Base-by-base conservation (phyloP, 2,888 invertebrate species). In the Cepaea hortensis region DNA sequence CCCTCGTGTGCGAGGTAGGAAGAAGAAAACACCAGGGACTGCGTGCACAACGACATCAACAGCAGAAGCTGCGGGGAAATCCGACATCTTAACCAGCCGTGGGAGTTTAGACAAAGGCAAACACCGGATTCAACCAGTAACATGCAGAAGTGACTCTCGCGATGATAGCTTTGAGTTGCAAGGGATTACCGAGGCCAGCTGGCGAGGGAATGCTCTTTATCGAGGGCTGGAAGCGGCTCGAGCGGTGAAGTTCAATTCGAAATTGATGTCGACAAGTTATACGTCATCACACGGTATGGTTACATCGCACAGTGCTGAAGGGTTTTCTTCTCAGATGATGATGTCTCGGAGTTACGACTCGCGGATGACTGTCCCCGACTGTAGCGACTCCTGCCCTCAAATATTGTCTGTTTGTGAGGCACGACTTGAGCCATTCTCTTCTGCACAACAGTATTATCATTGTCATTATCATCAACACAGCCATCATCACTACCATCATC, bases 1-100 rank as follows among this genome's bases (percentile, higher is more conserved):
- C 62, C 92, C 92, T 1, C 90, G 91, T 68, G 90, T 92, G 11
- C 89, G 91, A 77, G 90, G 88, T 75, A 91, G 89, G 83, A 92
- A 92, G 89, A 92, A 92, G 87, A 91, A 93, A 90, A 87, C 73
- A 89, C 88, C 55, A 83, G 65, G 65, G 20, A 35, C 62, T 15
- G 61, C 84, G 20, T 13, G 48, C 11, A 9, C 87, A 61, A 18
- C 73, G 5, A 3, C 72, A 5, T n/a, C 79, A 2, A 9, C n/a
- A 48, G 48, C 50, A 46, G 80, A 61, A 11, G 18, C 70, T 46
- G 48, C 62, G 1, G 73, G 75, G 0, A 68, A 35, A 23, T 13
- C 35, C 0, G 81, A 85, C 15, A 5, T 20, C 9, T 9, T n/a
- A 0, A 15, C 35, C 0, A 23, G 62, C 9, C 50, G 55, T 9